These are phyloP conservation scores for Phyllostomus hastatus DNA, from an alignment of 2,113 vertebrate genomes.

Conservation along the genomic window DNA sequence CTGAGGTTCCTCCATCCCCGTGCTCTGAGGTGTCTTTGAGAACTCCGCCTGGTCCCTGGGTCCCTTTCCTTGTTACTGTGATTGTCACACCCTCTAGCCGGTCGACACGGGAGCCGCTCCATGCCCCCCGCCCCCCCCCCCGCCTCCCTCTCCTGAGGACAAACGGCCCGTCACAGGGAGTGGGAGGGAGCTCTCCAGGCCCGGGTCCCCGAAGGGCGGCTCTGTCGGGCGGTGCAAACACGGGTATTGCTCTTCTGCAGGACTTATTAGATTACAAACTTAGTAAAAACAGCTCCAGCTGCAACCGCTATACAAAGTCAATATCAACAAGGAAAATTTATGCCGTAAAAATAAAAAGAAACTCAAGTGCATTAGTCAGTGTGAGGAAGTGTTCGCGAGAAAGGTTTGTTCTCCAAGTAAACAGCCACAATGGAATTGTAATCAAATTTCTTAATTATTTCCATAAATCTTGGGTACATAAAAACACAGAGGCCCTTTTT, in stretches of 20 bases:
- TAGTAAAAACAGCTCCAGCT: not conserved
- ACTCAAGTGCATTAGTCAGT: constrained; percentile 8
- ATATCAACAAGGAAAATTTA: constrained; percentile 33
- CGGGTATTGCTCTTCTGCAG: not conserved
- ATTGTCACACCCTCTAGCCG: accelerated
- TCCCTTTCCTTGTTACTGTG: not conserved
- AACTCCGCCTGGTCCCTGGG: not conserved
- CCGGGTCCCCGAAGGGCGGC: not conserved
- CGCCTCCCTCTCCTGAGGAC: not conserved
- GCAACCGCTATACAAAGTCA: not conserved
- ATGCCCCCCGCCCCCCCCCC: accelerated
- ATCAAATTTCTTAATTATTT: constrained; percentile 75
- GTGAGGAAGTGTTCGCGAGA: constrained; percentile 32
- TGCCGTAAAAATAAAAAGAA: constrained; percentile 53
- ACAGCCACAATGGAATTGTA: constrained; percentile 63
- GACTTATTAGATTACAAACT: constrained; percentile 53
- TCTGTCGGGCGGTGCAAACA: not conserved
- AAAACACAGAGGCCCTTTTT: constrained; percentile 39
- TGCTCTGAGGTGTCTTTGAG: not conserved
- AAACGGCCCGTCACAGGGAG: too few relatives aligned
- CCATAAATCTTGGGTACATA: constrained; percentile 55
- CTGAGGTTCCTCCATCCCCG: not conserved
- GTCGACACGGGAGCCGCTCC: accelerated
- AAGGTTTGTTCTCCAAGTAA: constrained; percentile 61
- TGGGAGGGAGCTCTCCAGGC: not conserved